Evolutionary conservation across 2,797 vertebrate genomes (phyloP).

Genomic region (Philypnodon macrostomus): DNA sequence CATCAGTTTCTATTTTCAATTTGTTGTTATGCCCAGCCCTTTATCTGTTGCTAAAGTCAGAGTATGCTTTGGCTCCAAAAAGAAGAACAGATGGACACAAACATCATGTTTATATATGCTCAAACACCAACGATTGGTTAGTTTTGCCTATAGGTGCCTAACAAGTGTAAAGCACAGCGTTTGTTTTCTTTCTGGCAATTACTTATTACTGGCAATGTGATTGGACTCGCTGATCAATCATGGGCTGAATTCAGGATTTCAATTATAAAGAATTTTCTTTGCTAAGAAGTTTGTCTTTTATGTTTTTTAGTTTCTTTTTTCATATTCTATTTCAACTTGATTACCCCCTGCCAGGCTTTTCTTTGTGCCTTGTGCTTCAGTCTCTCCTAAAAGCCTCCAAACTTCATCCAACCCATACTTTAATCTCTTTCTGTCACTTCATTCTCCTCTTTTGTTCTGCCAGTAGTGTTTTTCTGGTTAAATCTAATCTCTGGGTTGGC

Average conservation of each 20-base stretch:
- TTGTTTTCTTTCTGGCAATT: background rate
- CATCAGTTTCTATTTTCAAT: conserved; percentile 40
- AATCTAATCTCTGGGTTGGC: conserved; percentile 46
- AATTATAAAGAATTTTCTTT: conserved; percentile 15
- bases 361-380: conserved; percentile 23
- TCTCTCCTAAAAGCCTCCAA: conserved; percentile 34
- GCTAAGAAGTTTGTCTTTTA: conserved; percentile 32
- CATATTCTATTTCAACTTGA: conserved; percentile 54
- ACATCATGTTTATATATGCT: conserved; percentile 31
- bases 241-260: conserved; percentile 42
- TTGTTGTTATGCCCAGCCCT: conserved; percentile 59
- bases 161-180: background rate
- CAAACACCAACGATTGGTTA: conserved; percentile 9
- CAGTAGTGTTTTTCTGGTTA: conserved; percentile 15
- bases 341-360: conserved; percentile 36
- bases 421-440: conserved; percentile 39
- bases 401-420: conserved; percentile 31
- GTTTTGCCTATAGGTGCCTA: conserved; percentile 4
- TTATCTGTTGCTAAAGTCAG: conserved; percentile 57
- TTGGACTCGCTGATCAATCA: conserved; percentile 23
- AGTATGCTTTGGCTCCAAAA: conserved; percentile 57
- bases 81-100: conserved; percentile 10
- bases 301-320: conserved; percentile 46
- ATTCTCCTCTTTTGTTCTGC: conserved; percentile 31
- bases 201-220: conserved; percentile 3